Conservation (phyloP, 2,888 invertebrate genomes). For the Poecilobothrus nobilitatus region DNA sequence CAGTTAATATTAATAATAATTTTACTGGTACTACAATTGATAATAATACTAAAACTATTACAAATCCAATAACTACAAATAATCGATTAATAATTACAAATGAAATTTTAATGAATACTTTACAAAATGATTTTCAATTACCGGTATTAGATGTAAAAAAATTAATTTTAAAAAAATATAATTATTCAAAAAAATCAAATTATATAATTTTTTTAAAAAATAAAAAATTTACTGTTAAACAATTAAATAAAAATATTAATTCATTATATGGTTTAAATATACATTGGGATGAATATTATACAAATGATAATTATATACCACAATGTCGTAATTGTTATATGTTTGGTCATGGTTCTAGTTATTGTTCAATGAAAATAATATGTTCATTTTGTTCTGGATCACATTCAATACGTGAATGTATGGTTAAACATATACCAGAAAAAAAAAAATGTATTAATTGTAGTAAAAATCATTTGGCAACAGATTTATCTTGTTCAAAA, state of each 20-base stretch:
- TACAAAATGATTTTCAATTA: neutral
- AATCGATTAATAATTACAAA: neutral
- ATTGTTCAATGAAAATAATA: neutral
- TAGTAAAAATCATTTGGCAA: neutral
- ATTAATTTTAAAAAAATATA: neutral
- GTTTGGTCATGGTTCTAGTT: neutral
- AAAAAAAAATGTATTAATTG: neutral
- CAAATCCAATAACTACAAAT: too few relatives aligned
- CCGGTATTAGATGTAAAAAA: neutral
- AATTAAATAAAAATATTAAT: neutral
- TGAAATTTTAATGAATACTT: neutral
- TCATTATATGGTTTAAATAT: neutral
- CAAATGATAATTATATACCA: neutral
- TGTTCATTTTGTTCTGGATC: neutral
- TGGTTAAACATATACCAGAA: neutral
- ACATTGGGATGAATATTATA: neutral
- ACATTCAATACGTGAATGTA: neutral
- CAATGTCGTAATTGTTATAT: slow-evolving; percentile 1
- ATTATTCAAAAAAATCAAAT: neutral
- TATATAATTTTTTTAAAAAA: neutral
- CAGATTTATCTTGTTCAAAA: neutral
- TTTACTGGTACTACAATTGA: too few relatives aligned
- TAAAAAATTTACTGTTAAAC: neutral
- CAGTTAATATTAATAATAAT: too few relatives aligned
- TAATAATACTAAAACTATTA: too few relatives aligned